Base-by-base conservation (phyloP, 2,797 vertebrate species). In the Nasua narica region DNA sequence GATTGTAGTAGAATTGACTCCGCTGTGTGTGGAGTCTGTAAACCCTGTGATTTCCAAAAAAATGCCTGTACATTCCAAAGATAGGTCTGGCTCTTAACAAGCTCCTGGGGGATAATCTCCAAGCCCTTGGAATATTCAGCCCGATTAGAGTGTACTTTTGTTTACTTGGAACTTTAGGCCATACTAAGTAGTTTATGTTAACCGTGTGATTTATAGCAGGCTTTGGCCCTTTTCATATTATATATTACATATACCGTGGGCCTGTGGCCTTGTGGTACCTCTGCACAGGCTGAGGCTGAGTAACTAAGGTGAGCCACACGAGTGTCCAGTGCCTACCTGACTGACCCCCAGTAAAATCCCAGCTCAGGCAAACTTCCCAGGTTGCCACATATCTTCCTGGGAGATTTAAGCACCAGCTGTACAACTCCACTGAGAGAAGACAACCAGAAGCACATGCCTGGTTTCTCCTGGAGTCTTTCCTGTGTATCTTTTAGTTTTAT, bases 111-210 rank as follows among this genome's bases (percentile, higher is more conserved):
- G 50, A 90, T 90, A 84, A 92, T n/a, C 82, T 90, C 40, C 89
- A 94, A 93, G 27, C 14, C 72, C 56, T 87, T 91, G 40, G 58
- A 85, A 46, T 88, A 91, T 78, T 40, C 7, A 87, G 27, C 21
- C 48, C 86, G 91, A 77, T 90, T 83, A 74, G 43, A 93, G 46
- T 95, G 52, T 81, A 56, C 93, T 86, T 94, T 86, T 92, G 43
- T 92, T 95, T 50, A 90, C 82, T 56, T 67, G 37, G 58, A 40
- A 7, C 81, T 52, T 90, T 77, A 35, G 54, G 27, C 65, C 27
- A 84, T 19, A 65, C 16, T 50, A 83, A 56, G 62, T 67, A 43
- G 13, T 92, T 94, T 87, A 62, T 58, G 56, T 70, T 76, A 92
- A 69, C 62, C 56, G 40, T 96, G 37, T 62, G 37, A 77, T 93